A percentile compares a stretch with the other conserved stretches of the same genome.
phyloP scores from a whole-genome alignment of 1,140 invertebrate species.

The Euglossa dilemma region DNA sequence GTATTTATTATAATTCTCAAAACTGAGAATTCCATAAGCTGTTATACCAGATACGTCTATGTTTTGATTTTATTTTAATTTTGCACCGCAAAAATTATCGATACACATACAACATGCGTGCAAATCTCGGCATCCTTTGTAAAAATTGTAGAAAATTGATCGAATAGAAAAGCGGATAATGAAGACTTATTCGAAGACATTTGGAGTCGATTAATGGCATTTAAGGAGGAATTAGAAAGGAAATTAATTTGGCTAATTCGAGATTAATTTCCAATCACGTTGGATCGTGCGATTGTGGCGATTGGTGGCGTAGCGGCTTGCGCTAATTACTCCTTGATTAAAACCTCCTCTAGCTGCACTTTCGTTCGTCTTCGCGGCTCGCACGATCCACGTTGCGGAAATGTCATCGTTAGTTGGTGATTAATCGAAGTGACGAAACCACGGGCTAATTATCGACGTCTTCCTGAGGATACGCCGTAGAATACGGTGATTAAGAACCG shows the following conservation, averaged over 20 bases:
- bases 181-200: neutral
- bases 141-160: too few relatives aligned
- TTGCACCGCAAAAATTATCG: too few relatives aligned
- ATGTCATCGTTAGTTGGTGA: conserved; percentile 38
- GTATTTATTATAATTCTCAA: too few relatives aligned
- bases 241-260: conserved; percentile 28
- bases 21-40: too few relatives aligned
- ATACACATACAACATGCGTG: too few relatives aligned
- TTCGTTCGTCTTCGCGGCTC: conserved; percentile 38
- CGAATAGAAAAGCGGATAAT: too few relatives aligned
- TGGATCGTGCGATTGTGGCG: neutral
- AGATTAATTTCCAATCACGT: conserved; percentile 28
- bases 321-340: conserved; percentile 44
- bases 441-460: conserved; percentile 21
- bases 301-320: neutral
- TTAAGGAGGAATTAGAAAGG: neutral
- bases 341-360: conserved; percentile 23
- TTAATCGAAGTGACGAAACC: conserved; percentile 39
- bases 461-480: neutral
- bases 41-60: too few relatives aligned
- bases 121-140: too few relatives aligned
- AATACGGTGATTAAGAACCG: conserved; percentile 21
- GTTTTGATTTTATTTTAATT: too few relatives aligned
- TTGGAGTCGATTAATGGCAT: neutral
- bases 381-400: conserved; percentile 23